These are phyloP conservation scores for Lagorchestes hirsutus DNA, from an alignment of 2,797 vertebrate species.

Conservation along the genomic window DNA sequence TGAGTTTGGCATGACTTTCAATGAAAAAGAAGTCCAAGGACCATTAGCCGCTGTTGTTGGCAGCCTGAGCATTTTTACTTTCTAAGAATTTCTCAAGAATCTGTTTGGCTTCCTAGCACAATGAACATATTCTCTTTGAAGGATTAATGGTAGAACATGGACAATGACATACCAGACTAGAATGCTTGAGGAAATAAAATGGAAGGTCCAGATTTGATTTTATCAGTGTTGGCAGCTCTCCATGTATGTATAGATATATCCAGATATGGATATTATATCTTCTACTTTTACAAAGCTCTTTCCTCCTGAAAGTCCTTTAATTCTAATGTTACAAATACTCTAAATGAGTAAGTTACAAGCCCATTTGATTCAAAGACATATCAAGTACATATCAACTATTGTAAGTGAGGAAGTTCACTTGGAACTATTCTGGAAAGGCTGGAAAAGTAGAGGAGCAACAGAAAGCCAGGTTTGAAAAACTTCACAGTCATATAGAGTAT, in stretches of 20 bases:
- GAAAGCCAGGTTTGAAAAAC: constrained; percentile 36
- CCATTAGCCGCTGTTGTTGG: background rate
- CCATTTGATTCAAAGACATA: background rate
- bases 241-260: background rate
- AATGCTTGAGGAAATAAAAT: background rate
- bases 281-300: background rate
- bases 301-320: background rate
- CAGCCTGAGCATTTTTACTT: constrained; percentile 37
- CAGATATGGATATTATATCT: background rate
- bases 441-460: constrained; percentile 19
- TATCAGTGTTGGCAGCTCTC: background rate
- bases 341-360: constrained; percentile 50
- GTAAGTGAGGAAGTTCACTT: constrained; percentile 66
- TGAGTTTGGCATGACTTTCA: constrained; percentile 14
- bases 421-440: constrained; percentile 17
- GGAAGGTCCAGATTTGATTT: background rate
- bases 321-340: background rate
- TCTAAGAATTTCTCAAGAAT: constrained; percentile 47
- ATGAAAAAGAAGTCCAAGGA: background rate
- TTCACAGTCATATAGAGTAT: background rate
- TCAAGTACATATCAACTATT: constrained; percentile 48
- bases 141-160: background rate
- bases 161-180: background rate
- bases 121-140: background rate
- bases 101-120: constrained; percentile 12